Base-by-base conservation (phyloP, 2,888 invertebrate genomes). In the Thera obeliscata region DNA sequence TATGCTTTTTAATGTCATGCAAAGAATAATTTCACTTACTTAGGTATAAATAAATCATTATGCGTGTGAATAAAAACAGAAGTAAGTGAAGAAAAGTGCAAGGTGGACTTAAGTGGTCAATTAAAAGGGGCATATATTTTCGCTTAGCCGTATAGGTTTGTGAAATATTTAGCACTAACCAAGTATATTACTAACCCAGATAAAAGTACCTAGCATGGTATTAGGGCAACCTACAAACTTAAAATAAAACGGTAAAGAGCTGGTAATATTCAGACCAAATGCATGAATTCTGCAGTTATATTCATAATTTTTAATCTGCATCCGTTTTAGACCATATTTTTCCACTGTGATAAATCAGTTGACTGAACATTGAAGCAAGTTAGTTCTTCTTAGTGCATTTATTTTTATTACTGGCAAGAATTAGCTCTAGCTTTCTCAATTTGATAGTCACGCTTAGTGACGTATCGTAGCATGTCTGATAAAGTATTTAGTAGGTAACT, bases 61-160 rank as follows among this genome's bases (percentile, higher is more conserved):
- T 57, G 63, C 63, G 43, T 64, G 57, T 46, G 43, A 43, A 58
- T 58, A 58, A 58, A 22, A 57, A 43, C 50, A 43, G 41, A 55
- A 48, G 56, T 11, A 55, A 33, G 52, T 33, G 8, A 38, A 62
- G 49, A 41, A 52, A 58, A 64, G 57, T 57, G 57, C 64, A 64
- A 64, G 64, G 64, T 52, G 0, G 9, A 6, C n/a, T 22, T 22
- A 22, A 22, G 22, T 33, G 41, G 1, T 46, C 8, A 46, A 7
- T 46, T 46, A 9, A 46, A 46, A 46, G 9, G 2, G 43, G 7
- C 9, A 9, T 2, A 46, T 46, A 9, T 46, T 41, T 3, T 7
- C 41, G 22, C 22, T 22, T 22, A 22, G 1, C 22, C 22, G 22
- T 1, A 22, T 22, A 22, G 22, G 22, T 22, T 22, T 22, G 22